A percentile compares a stretch with the other conserved stretches of the same genome.
Conservation (phyloP, 2,888 invertebrate species). For the Strigamia transsilvanica region DNA sequence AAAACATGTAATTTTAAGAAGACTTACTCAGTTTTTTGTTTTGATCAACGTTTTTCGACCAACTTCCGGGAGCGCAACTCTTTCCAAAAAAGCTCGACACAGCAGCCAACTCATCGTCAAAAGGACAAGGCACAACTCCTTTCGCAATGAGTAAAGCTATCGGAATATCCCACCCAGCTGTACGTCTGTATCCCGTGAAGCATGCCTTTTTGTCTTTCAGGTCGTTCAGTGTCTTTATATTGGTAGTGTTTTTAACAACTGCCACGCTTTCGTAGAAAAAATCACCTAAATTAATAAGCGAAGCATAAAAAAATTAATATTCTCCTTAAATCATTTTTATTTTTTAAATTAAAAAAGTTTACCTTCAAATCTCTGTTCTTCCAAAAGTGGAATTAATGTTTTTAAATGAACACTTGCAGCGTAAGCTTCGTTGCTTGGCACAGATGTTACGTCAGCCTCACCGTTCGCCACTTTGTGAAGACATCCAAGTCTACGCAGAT, state of each 20-base stretch:
- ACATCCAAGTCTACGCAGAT: slow-evolving; percentile 52
- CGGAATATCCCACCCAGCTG: slow-evolving; percentile 67
- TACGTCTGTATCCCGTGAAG: slow-evolving; percentile 81
- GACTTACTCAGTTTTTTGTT: slow-evolving; percentile 76
- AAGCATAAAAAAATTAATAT: not conserved
- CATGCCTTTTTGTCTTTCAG: slow-evolving; percentile 77
- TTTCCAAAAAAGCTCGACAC: slow-evolving; percentile 80
- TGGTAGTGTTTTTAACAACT: slow-evolving; percentile 71
- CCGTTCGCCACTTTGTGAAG: slow-evolving; percentile 52
- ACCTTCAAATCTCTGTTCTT: slow-evolving; percentile 36
- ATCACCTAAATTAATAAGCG: slow-evolving; percentile 12
- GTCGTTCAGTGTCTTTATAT: slow-evolving; percentile 71
- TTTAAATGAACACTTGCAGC: slow-evolving; percentile 44
- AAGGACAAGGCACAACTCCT: slow-evolving; percentile 41
- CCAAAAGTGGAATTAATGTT: slow-evolving; percentile 37
- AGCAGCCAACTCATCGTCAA: slow-evolving; percentile 76
- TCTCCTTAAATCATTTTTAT: no score
- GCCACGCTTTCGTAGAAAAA: slow-evolving; percentile 66
- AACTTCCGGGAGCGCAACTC: slow-evolving; percentile 86
- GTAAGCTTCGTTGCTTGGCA: slow-evolving; percentile 55
- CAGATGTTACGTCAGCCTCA: slow-evolving; percentile 52
- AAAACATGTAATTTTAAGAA: not conserved
- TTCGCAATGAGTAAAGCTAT: slow-evolving; percentile 60
- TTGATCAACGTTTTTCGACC: slow-evolving; percentile 79
- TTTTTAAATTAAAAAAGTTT: not conserved